Evolutionary conservation across 2,113 vertebrate genomes (phyloP), one percentile per base, ranked within the genome.

Genomic region (Paralichthys olivaceus): DNA sequence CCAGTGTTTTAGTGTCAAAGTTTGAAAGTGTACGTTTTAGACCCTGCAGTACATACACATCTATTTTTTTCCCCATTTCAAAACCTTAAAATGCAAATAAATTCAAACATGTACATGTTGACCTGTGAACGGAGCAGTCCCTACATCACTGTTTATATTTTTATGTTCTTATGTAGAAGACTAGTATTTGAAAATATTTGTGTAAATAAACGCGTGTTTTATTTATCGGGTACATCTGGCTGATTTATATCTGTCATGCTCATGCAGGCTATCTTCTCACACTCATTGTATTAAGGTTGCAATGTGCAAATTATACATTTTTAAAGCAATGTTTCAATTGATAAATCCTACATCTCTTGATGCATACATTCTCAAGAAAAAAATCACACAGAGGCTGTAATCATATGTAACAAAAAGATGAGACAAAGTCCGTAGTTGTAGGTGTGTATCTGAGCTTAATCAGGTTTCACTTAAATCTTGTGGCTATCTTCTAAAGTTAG

Each of bases 171-270:
- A 90, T 91, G 79, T 92, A 92, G 84, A 91, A 82, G 71, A 86
- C 79, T 87, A 91, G 90, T 91, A 85, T 93, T 92, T 92, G 86
- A 90, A 84, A 85, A 90, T 84, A 91, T 91, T 90, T 92, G 85
- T 93, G 92, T 93, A 93, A 94, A 94, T 93, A 94, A 93, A 94
- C 84, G 75, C 53, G 75, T 88, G 87, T 94, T 94, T 92, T 94
- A 93, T 94, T 92, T 93, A 93, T 91, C 74, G 80, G 79, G 60
- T 80, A 89, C 47, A 74, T 85, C 45, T 73, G 77, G 40, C 62
- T 87, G 47, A 56, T 84, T 83, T 62, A 60, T 77, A 29, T 67
- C 57, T 53, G 19, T 53, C 8, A 15, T 57, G 5, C 25, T 29
- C 55, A 29, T 17, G n/a, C 53, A 55, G 53, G 53, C 22, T 51